phyloP scores from a whole-genome alignment of 1,140 invertebrate species.

The Diorhabda sublineata region DNA sequence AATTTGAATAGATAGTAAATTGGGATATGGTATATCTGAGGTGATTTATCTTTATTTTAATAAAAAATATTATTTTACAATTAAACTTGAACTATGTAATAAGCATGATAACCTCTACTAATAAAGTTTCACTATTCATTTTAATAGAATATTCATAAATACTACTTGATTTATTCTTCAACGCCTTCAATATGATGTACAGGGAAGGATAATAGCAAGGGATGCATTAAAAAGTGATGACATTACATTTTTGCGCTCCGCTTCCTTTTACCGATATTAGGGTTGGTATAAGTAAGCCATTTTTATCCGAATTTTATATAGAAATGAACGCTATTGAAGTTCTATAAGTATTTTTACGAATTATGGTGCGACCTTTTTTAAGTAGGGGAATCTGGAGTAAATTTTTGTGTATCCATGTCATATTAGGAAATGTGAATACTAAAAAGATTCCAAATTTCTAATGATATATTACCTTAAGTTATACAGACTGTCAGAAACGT shows the following conservation, averaged over 20 bases:
- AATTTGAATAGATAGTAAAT: too few species aligned
- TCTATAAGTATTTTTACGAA: background rate
- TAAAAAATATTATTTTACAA: too few species aligned
- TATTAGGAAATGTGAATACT: too few species aligned
- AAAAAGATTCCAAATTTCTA: too few species aligned
- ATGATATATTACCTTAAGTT: too few species aligned
- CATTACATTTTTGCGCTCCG: background rate
- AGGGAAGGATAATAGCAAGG: background rate
- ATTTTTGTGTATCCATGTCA: background rate
- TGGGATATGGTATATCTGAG: too few species aligned
- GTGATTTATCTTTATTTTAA: too few species aligned
- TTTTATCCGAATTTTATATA: background rate
- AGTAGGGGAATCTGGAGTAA: background rate
- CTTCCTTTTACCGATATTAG: background rate
- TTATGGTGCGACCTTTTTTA: background rate
- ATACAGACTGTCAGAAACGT: too few species aligned
- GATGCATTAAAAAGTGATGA: slow-evolving; percentile 2
- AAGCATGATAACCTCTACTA: too few species aligned
- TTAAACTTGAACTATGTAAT: too few species aligned
- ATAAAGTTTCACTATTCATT: too few species aligned
- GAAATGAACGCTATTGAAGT: background rate
- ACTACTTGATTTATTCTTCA: background rate
- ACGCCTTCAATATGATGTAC: background rate
- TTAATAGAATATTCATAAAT: too few species aligned
- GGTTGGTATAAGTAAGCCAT: background rate